Base-by-base conservation (phyloP, 35 echinoderm and acorn worm species). In the Stichopus chloronotus region DNA sequence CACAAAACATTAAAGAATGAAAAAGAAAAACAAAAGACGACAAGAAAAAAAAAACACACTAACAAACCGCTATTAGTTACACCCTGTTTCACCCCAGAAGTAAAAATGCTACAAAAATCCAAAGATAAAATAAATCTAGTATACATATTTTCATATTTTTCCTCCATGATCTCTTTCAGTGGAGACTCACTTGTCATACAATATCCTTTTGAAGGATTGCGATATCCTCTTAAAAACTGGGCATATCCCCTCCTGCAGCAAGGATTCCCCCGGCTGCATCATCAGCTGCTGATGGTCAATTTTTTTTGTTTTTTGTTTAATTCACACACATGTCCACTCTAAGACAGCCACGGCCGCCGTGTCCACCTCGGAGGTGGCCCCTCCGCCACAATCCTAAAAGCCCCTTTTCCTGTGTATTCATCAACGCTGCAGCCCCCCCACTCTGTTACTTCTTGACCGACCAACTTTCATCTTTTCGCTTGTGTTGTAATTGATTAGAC, bases 41-140 rank as follows among this genome's bases (percentile, higher is more conserved):
- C 76, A 22, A 71, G 3, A 43, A 43, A 43, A 43, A 43, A 17
- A 58, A 53, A 58, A 10, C 19, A 85, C 8, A 85, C 17, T 57
- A 72, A 89, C 87, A 89, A 89, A 63, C 52, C 19, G 69, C 69
- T 43, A 89, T 54, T 24, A 20, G 25, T 89, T 61, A 55, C 21
- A 89, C 87, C 87, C 87, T 89, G 87, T 89, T 89, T 89, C 20
- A 89, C 87, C 87, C 87, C 87, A 59, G 84, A 89, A 89, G 60
- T 89, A 63, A 72, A 89, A 89, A 89, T n/a, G 60, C 59, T 89
- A 89, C 87, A 89, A 89, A 88, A 89, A 89, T 89, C 60, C 14
- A 63, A 55, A 89, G 87, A 89, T 72, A 72, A 89, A 83, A 72
- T 89, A 57, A 85, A 58, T 85, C n/a, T 55, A 58, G 55, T 85